Conservation (phyloP, 2,888 invertebrate genomes). For the Callyntrura guangdongensis region DNA sequence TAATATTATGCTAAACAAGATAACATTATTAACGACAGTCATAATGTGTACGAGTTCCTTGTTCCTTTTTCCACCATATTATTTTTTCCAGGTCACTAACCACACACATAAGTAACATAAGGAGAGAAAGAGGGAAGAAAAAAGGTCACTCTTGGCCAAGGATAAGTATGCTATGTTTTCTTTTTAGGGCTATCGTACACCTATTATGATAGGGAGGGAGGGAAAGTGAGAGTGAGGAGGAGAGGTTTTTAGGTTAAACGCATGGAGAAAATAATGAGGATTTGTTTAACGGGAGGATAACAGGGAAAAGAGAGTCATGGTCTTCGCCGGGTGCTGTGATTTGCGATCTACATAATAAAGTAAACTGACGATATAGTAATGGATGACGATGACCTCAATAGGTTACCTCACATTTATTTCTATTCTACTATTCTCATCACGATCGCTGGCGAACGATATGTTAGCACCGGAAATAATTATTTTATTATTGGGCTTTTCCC, state of each 20-base stretch:
- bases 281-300: not conserved
- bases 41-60: not conserved
- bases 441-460: not conserved
- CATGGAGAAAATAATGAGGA: slow-evolving; percentile 48
- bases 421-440: not conserved
- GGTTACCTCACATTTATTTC: not conserved
- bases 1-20: too few relatives aligned
- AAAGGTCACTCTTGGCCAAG: slow-evolving; percentile 51
- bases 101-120: slow-evolving; percentile 15
- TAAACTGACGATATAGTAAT: slow-evolving; percentile 31
- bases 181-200: not conserved
- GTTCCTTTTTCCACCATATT: slow-evolving; percentile 33
- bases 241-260: slow-evolving; percentile 34
- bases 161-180: not conserved
- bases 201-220: too few relatives aligned
- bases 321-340: slow-evolving; percentile 56
- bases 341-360: slow-evolving; percentile 59
- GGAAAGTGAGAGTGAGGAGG: slow-evolving; percentile 21
- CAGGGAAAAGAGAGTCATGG: too few relatives aligned
- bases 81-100: slow-evolving; percentile 66
- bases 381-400: slow-evolving; percentile 54
- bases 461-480: slow-evolving; percentile 57
- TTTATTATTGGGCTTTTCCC: slow-evolving; percentile 32
- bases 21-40: not conserved
- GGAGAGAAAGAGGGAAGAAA: too few relatives aligned